phyloP scores from a whole-genome alignment of 2,888 invertebrate species.

The Adelphocoris suturalis region DNA sequence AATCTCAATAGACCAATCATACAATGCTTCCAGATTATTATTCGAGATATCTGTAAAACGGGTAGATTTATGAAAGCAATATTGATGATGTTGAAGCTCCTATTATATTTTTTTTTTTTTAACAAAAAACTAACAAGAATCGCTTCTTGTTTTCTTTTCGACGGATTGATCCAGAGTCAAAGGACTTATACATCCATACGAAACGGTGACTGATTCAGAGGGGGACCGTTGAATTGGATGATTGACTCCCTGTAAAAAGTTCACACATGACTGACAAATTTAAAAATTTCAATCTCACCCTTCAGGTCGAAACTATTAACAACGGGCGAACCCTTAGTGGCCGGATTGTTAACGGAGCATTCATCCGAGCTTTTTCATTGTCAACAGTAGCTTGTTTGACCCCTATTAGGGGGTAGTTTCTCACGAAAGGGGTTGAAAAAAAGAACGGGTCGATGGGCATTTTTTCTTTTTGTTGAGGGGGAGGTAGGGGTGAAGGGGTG shows the following conservation, averaged over 20 bases:
- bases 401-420: slow-evolving; percentile 43
- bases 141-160: neutral
- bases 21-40: no score
- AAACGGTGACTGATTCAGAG: neutral
- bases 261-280: slow-evolving; percentile 22
- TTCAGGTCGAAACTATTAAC: neutral
- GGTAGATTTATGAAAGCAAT: no score
- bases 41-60: no score
- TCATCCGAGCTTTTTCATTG: slow-evolving; percentile 46
- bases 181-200: neutral
- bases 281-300: slow-evolving; percentile 41
- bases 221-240: slow-evolving; percentile 13
- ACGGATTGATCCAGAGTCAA: neutral
- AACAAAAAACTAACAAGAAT: no score
- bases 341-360: slow-evolving; percentile 37
- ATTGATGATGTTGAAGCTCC: no score
- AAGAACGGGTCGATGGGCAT: neutral
- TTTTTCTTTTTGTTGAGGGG: neutral
- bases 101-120: no score
- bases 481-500: no score
- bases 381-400: slow-evolving; percentile 55
- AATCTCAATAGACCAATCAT: no score
- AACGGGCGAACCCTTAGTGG: slow-evolving; percentile 22
- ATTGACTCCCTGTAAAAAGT: slow-evolving; percentile 2
- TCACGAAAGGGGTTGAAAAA: slow-evolving; percentile 35